phyloP scores from a whole-genome alignment of 2,113 vertebrate species.

The Prionailurus viverrinus region DNA sequence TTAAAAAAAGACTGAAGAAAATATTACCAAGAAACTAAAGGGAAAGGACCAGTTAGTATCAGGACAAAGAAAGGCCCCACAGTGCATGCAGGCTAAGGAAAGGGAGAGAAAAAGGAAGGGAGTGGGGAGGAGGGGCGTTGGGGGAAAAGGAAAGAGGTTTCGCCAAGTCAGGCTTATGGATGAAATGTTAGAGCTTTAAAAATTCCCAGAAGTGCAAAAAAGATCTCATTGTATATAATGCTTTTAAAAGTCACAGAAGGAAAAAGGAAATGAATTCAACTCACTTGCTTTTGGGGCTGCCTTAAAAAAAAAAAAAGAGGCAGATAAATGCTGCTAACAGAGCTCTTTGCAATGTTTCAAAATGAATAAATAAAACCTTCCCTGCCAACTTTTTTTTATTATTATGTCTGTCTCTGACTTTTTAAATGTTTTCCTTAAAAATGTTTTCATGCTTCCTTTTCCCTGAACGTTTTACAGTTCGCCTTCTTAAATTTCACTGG shows the following conservation, averaged over 20 bases:
- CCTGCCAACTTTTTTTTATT: constrained; percentile 79
- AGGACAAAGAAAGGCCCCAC: not conserved
- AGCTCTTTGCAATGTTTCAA: constrained; percentile 80
- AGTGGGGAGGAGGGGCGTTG: not conserved
- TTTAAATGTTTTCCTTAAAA: constrained; percentile 85
- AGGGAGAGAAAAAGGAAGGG: not conserved
- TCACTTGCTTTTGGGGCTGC: constrained; percentile 67
- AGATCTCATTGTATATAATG: constrained; percentile 69
- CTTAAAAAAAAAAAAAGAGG: constrained; percentile 58
- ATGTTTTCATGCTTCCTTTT: constrained; percentile 81
- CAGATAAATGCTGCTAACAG: constrained; percentile 81
- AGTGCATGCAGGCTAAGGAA: not conserved
- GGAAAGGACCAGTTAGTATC: not conserved
- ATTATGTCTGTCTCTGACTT: constrained; percentile 83
- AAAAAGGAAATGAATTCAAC: constrained; percentile 82
- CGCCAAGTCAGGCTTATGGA: constrained; percentile 43
- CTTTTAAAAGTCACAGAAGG: constrained; percentile 83
- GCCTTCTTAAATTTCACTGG: constrained; percentile 85
- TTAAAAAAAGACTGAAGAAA: not conserved
- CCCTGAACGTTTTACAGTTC: constrained; percentile 83
- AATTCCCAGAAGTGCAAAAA: constrained; percentile 77
- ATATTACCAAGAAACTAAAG: not conserved
- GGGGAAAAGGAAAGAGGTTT: not conserved
- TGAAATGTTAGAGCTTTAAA: constrained; percentile 68
- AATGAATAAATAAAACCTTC: constrained; percentile 87